Conservation (phyloP, 1,140 invertebrate genomes). For the Whitmania pigra region DNA sequence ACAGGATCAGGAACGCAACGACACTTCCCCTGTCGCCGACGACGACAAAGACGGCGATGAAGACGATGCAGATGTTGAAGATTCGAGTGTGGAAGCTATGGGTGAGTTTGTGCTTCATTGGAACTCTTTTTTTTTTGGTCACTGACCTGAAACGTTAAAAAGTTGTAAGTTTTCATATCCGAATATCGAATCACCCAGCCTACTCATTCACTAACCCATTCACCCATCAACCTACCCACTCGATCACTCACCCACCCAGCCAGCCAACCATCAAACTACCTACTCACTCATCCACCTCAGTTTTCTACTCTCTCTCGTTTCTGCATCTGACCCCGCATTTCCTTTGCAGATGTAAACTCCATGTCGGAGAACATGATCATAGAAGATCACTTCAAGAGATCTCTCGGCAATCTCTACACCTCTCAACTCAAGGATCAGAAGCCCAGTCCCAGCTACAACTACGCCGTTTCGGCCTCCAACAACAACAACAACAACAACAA, state of each 20-base stretch:
- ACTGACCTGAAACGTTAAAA: neutral
- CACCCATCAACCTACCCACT: neutral
- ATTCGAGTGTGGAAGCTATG: neutral
- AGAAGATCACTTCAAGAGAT: slow-evolving; percentile 2
- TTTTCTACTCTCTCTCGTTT: too few species aligned
- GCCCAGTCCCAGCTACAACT: neutral
- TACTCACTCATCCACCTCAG: too few species aligned
- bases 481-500: neutral
- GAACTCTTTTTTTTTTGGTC: neutral
- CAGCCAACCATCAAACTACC: neutral
- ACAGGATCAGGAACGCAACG: neutral
- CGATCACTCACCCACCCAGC: neutral
- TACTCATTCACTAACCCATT: neutral
- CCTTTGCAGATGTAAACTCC: too few species aligned
- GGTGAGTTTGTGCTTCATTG: neutral
- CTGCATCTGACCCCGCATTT: too few species aligned
- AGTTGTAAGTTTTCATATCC: neutral
- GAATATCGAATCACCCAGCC: neutral
- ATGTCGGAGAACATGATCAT: neutral
- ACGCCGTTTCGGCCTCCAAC: neutral
- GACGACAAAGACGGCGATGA: neutral
- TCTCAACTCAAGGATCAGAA: slow-evolving; percentile 4
- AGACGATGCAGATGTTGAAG: neutral
- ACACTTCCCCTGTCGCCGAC: neutral
- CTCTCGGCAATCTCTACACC: neutral